These are phyloP conservation scores for Pseudotriccus pelzelni DNA, from an alignment of 2,797 vertebrate genomes.

Conservation along the genomic window DNA sequence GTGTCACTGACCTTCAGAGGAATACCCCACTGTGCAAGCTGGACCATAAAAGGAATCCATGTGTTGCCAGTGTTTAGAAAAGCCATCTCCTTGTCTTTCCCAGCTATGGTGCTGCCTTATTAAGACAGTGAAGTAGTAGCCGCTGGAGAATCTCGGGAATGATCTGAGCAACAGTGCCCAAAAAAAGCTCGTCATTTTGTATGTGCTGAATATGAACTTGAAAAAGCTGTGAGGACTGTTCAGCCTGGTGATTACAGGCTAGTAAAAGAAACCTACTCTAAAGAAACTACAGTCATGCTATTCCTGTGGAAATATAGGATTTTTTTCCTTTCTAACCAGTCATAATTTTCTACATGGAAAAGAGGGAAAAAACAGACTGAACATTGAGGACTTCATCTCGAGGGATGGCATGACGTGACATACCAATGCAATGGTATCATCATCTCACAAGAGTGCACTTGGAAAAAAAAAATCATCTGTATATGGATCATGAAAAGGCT, in stretches of 20 bases:
- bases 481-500: background rate
- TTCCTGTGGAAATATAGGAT: background rate
- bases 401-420: background rate
- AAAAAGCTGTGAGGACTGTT: background rate
- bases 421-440: background rate
- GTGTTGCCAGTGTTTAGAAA: constrained; percentile 51
- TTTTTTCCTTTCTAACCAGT: background rate
- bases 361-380: background rate
- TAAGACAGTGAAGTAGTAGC: constrained; percentile 47
- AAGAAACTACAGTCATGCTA: background rate
- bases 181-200: background rate
- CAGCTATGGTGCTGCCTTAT: constrained; percentile 36
- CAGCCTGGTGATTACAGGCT: background rate
- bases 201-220: background rate
- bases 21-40: constrained; percentile 60
- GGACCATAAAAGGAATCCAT: constrained; percentile 60
- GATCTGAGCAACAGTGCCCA: background rate
- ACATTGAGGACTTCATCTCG: background rate
- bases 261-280: background rate
- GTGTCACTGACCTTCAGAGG: constrained; percentile 23
- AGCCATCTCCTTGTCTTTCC: constrained; percentile 26
- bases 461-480: background rate
- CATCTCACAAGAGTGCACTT: background rate
- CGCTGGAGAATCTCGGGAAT: constrained; percentile 51
- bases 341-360: background rate